phyloP scores from a whole-genome alignment of 2,888 invertebrate genomes.

The Zygogramma bicolorata region DNA sequence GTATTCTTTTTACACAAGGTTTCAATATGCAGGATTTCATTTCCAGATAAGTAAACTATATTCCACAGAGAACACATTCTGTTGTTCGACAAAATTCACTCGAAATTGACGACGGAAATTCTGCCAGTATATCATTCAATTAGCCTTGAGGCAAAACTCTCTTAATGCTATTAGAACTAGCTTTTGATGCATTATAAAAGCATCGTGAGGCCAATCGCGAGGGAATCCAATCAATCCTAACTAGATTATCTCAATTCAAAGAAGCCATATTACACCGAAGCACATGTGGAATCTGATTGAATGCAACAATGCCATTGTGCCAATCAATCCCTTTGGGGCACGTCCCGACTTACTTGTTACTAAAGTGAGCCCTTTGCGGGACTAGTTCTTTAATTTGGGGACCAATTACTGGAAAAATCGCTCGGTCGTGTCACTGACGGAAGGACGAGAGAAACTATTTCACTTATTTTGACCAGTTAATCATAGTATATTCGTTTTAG shows the following conservation, averaged over 20 bases:
- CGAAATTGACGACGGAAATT: neutral
- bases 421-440: neutral
- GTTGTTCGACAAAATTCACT: neutral
- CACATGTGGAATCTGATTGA: constrained; percentile 51
- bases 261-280: constrained; percentile 37
- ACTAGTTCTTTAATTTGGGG: constrained; percentile 38
- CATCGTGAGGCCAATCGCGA: constrained; percentile 23
- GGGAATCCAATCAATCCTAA: constrained; percentile 48
- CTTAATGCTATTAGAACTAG: constrained; percentile 28
- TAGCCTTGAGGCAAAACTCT: constrained; percentile 25
- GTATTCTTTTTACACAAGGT: too few relatives aligned
- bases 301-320: constrained; percentile 50
- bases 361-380: constrained; percentile 28
- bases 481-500: neutral
- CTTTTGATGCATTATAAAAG: constrained; percentile 8
- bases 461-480: neutral
- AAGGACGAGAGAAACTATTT: neutral
- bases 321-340: constrained; percentile 17
- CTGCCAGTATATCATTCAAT: constrained; percentile 27
- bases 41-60: too few relatives aligned
- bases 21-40: too few relatives aligned
- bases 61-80: neutral
- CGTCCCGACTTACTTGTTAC: constrained; percentile 37
- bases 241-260: constrained; percentile 49
- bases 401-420: constrained; percentile 31